phyloP scores from a whole-genome alignment of 92 coral and sea anemone species.

The Paragorgia papillata region DNA sequence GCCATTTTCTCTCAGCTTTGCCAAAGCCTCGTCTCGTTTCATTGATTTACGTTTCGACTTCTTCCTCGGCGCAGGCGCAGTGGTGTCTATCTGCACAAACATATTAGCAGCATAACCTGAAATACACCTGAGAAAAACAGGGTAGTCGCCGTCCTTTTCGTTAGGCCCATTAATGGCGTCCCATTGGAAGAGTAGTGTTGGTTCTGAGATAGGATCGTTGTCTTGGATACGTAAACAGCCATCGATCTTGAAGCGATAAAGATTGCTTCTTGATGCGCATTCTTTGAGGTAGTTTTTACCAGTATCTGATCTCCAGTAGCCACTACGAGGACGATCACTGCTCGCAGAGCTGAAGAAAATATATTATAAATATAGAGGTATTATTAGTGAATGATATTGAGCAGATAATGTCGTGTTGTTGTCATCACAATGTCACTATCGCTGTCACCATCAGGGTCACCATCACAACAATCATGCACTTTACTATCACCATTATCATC shows the following conservation, averaged over 20 bases:
- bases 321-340: constrained; percentile 76
- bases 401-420: no score
- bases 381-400: no score
- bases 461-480: background rate
- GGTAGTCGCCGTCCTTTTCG: constrained; percentile 85
- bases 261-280: constrained; percentile 44
- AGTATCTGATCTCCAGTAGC: constrained; percentile 77
- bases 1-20: constrained; percentile 24
- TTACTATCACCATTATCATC: constrained; percentile 17
- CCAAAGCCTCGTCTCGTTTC: constrained; percentile 27
- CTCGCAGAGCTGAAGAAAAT: constrained; percentile 50
- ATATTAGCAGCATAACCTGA: constrained; percentile 79
- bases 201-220: constrained; percentile 78
- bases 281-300: constrained; percentile 48
- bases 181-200: constrained; percentile 91
- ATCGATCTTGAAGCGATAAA: constrained; percentile 73
- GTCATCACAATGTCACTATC: no score
- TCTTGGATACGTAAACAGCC: constrained; percentile 84
- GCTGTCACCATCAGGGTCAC: no score
- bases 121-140: constrained; percentile 76
- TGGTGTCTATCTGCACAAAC: constrained; percentile 94
- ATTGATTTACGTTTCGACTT: constrained; percentile 35
- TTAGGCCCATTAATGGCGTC: constrained; percentile 79
- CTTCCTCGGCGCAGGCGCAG: constrained; percentile 84
- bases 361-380: no score